Conservation (phyloP, 2,888 invertebrate species). For the Nasonovia ribisnigri region DNA sequence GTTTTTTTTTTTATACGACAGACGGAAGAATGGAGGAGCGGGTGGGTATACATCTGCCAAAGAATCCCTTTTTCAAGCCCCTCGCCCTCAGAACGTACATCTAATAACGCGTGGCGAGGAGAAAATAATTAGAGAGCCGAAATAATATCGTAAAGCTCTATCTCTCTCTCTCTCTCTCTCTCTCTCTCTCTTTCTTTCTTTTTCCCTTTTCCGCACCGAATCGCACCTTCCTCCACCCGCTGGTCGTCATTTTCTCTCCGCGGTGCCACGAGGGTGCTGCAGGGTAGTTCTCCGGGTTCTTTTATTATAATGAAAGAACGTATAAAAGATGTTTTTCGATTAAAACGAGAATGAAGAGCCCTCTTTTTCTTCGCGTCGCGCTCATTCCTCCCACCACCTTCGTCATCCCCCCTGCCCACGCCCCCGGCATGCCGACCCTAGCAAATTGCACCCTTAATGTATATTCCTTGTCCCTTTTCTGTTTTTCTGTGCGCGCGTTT, state of each 20-base stretch:
- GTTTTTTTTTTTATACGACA: too few relatives aligned
- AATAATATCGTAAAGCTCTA: slow-evolving; percentile 61
- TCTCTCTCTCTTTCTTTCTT: neutral
- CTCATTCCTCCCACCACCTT: slow-evolving; percentile 10
- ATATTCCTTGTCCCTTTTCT: slow-evolving; percentile 65
- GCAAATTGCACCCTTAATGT: slow-evolving; percentile 65
- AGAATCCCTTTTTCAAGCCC: slow-evolving; percentile 58
- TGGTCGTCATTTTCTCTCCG: neutral
- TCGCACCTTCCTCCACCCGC: neutral
- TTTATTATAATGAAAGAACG: slow-evolving; percentile 65
- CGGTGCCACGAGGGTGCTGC: neutral
- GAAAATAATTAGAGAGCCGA: slow-evolving; percentile 65
- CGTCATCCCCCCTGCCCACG: neutral
- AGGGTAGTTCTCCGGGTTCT: slow-evolving; percentile 59
- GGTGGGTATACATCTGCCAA: slow-evolving; percentile 54
- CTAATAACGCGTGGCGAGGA: slow-evolving; percentile 61
- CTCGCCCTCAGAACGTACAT: slow-evolving; percentile 28
- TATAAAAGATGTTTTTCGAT: slow-evolving; percentile 65
- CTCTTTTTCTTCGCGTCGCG: slow-evolving; percentile 58
- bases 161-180: slow-evolving; percentile 19
- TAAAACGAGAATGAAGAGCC: slow-evolving; percentile 65
- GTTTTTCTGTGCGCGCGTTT: slow-evolving; percentile 63
- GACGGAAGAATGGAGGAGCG: neutral
- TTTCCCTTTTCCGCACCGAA: slow-evolving; percentile 28
- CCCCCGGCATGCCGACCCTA: slow-evolving; percentile 47